Evolutionary conservation across 64 coral and sea anemone species (phyloP).

Genomic region (Montipora foliosa): DNA sequence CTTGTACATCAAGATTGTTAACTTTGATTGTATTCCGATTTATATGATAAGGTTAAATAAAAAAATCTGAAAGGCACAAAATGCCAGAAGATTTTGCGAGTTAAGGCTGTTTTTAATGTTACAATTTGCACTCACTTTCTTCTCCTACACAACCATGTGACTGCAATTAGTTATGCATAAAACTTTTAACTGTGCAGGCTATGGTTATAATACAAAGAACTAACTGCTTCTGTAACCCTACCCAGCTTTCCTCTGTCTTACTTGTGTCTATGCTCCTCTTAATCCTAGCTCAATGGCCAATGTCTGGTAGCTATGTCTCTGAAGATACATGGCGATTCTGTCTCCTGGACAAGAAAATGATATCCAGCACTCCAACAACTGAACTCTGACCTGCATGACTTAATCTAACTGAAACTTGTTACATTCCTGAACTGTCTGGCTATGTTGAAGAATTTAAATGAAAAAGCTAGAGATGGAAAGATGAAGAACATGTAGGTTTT

Average conservation of each 20-base stretch:
- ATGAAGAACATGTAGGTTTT: too few species aligned
- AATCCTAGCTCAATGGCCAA: conserved; percentile 24
- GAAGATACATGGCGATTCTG: conserved; percentile 10
- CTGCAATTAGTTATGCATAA: too few species aligned
- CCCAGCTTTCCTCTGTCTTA: conserved; percentile 18
- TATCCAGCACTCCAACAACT: not conserved
- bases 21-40: too few species aligned
- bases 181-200: too few species aligned
- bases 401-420: not conserved
- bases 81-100: too few species aligned
- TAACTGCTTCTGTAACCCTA: conserved; percentile 27
- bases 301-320: conserved; percentile 23
- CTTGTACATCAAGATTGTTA: too few species aligned
- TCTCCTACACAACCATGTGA: not conserved
- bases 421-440: not conserved
- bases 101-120: not conserved
- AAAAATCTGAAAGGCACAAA: too few species aligned
- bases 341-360: conserved; percentile 34
- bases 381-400: not conserved
- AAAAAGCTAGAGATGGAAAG: not conserved
- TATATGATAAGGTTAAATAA: too few species aligned
- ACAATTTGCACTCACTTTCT: not conserved
- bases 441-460: not conserved
- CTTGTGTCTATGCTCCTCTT: conserved; percentile 47
- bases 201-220: not conserved